Evolutionary conservation across 2,113 vertebrate species (phyloP).

Genomic region (Scolopax mira): DNA sequence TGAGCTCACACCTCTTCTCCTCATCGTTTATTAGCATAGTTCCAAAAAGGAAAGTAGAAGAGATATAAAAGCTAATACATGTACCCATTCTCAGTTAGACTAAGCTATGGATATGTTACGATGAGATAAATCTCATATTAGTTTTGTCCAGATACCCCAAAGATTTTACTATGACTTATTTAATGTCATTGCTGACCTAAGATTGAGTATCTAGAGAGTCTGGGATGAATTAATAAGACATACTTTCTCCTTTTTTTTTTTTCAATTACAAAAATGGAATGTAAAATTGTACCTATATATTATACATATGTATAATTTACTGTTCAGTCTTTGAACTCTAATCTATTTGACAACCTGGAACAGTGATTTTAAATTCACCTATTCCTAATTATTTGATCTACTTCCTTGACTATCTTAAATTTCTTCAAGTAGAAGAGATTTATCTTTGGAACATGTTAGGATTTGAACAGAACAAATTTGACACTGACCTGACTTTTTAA

Average conservation of each 20-base stretch:
- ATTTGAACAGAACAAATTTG: constrained; percentile 14
- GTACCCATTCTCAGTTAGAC: not conserved
- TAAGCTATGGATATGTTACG: not conserved
- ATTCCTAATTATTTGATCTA: constrained; percentile 2
- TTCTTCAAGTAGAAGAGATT: constrained; percentile 29
- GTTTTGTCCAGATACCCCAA: not conserved
- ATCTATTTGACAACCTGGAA: not conserved
- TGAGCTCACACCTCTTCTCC: not conserved
- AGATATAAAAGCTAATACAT: not conserved
- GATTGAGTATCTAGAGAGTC: not conserved
- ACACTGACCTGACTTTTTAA: not conserved
- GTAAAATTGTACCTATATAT: not conserved
- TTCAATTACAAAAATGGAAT: not conserved
- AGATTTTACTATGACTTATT: not conserved
- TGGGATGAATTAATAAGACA: not conserved
- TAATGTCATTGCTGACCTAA: not conserved
- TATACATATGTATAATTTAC: not conserved
- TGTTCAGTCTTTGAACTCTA: not conserved
- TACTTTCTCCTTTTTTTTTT: not conserved
- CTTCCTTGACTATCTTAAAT: not conserved
- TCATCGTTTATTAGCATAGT: not conserved
- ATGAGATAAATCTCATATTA: not conserved
- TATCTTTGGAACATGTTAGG: not conserved
- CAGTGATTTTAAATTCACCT: constrained; percentile 23
- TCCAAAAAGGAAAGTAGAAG: not conserved